Conservation (phyloP, 2,797 vertebrate genomes). For the Aulostomus chinensis region DNA sequence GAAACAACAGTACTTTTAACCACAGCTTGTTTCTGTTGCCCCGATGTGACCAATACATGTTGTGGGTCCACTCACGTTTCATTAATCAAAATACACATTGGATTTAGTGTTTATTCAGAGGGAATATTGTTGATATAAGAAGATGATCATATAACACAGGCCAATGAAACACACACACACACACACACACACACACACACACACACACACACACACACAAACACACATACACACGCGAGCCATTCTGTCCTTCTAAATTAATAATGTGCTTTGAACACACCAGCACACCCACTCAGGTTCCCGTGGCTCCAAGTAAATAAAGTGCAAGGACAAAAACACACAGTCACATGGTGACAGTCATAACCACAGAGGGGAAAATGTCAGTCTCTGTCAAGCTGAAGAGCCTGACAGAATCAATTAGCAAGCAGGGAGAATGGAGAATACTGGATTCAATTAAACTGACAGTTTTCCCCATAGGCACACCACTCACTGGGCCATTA, state of each 20-base stretch:
- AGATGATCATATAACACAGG: not conserved
- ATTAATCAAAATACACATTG: no score
- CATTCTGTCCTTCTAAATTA: not conserved
- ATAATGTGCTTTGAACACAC: constrained; percentile 11
- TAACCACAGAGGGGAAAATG: constrained; percentile 65
- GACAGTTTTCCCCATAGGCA: constrained; percentile 76
- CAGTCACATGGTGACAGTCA: constrained; percentile 59
- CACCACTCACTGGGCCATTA: constrained; percentile 71
- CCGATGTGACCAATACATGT: no score
- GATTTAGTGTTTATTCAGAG: no score
- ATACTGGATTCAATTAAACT: constrained; percentile 79
- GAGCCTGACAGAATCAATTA: constrained; percentile 80
- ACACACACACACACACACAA: not conserved
- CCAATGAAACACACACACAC: no score
- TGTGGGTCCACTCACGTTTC: no score
- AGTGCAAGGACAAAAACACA: constrained; percentile 26
- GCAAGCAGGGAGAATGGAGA: constrained; percentile 72
- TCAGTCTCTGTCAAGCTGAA: constrained; percentile 76
- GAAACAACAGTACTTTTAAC: no score
- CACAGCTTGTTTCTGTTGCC: no score
- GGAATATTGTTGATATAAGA: not conserved
- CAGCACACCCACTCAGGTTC: constrained; percentile 5
- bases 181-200: not conserved
- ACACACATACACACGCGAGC: not conserved
- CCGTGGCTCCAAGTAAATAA: constrained; percentile 31